Evolutionary conservation across 2,888 invertebrate genomes (phyloP), one percentile per base, ranked within the genome.

Genomic region (Noctua comes): DNA sequence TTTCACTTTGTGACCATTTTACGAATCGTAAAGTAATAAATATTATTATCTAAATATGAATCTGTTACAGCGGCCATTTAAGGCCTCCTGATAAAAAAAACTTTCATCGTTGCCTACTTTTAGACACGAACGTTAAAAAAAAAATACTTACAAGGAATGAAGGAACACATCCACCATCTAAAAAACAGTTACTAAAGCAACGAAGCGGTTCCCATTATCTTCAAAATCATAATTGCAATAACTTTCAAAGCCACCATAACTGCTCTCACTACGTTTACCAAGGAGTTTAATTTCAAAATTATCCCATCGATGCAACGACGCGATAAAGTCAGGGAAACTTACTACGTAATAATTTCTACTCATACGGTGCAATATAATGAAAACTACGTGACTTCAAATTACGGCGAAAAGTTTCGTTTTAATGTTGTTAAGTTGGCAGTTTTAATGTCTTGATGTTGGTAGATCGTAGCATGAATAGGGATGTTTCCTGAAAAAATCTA

Each of bases 231-330:
- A 65, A 79, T 86, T 91, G 89, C 90, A 92, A 93, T 93, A 92
- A 93, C 89, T 88, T 84, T 90, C 90, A 91, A 92, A 89, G 68
- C 77, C 82, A 83, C 79, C 84, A 82, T 87, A 88, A 89, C 85
- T 83, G 88, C 86, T 90, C 88, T 90, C 89, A 88, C 90, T 91
- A 88, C 82, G 86, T 90, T 90, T 89, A 85, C 90, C 86, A 80
- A 69, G 16, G 73, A 83, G 68, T 86, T 84, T 69, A 73, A 88
- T 68, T 76, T 64, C 11, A 64, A 82, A 79, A 80, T 80, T 85
- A 86, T 84, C 80, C 79, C 78, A 81, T 84, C 82, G 86, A 88
- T 86, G 83, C 73, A 79, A 68, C 69, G 75, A 80, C 73, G 74
- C 48, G 88, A 89, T 89, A 89, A 83, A 80, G 83, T 73, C 73